Evolutionary conservation across 2,797 vertebrate species (phyloP).

Genomic region (Myripristis murdjan): DNA sequence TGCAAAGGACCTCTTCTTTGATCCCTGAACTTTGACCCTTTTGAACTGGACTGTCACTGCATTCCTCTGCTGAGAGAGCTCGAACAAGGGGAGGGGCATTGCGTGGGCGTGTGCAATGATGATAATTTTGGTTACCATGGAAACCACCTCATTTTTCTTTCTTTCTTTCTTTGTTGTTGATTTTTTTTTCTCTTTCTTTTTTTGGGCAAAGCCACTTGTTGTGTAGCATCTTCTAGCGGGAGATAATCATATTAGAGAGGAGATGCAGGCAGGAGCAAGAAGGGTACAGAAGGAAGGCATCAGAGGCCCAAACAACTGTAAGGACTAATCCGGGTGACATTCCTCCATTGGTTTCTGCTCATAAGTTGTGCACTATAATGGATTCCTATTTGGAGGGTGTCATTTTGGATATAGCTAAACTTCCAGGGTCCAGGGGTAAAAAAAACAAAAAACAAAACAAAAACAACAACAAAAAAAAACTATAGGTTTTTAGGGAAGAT

Average conservation of each 20-base stretch:
- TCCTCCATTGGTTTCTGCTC: constrained; percentile 48
- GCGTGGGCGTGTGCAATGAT: constrained; percentile 41
- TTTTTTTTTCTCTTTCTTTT: background rate
- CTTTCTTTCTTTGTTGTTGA: constrained; percentile 54
- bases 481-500: constrained; percentile 51
- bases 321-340: constrained; percentile 43
- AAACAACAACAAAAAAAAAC: constrained; percentile 29
- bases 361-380: constrained; percentile 56
- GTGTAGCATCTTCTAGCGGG: constrained; percentile 85
- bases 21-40: constrained; percentile 72
- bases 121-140: constrained; percentile 70
- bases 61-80: constrained; percentile 67
- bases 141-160: constrained; percentile 66
- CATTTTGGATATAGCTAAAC: constrained; percentile 19
- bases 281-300: constrained; percentile 48
- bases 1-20: constrained; percentile 64
- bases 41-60: constrained; percentile 73
- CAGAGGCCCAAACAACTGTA: constrained; percentile 47
- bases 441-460: too few species aligned
- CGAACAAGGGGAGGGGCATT: constrained; percentile 20
- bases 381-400: constrained; percentile 42
- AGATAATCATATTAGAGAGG: constrained; percentile 83
- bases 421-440: constrained; percentile 29
- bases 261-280: constrained; percentile 58
- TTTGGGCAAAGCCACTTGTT: constrained; percentile 76